Conservation (phyloP, 2,888 invertebrate species). For the Amiota minor region DNA sequence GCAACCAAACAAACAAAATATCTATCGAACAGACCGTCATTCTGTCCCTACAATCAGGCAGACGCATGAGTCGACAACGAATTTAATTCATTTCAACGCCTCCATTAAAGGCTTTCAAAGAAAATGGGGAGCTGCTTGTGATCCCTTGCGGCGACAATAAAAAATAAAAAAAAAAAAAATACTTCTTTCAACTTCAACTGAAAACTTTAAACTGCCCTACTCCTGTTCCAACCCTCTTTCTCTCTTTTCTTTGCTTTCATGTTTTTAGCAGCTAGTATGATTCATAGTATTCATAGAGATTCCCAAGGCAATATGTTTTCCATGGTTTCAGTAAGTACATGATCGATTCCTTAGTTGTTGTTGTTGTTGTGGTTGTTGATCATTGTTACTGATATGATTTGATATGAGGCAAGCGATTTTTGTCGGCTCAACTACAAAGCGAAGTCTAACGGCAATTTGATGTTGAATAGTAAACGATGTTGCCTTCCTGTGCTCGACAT, state of each 20-base stretch:
- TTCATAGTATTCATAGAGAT: conserved; percentile 10
- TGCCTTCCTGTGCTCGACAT: conserved; percentile 2
- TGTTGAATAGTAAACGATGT: conserved; percentile 1
- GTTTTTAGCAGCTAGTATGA: neutral
- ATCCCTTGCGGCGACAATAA: conserved; percentile 38
- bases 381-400: conserved; percentile 50
- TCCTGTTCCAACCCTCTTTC: neutral
- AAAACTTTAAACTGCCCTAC: neutral
- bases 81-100: neutral
- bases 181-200: conserved; percentile 31
- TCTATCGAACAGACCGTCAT: conserved; percentile 32
- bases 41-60: conserved; percentile 40
- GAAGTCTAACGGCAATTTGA: conserved; percentile 56
- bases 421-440: conserved; percentile 62
- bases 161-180: conserved; percentile 38
- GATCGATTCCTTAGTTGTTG: conserved; percentile 35
- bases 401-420: conserved; percentile 52
- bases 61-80: conserved; percentile 40
- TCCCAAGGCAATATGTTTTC: neutral
- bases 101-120: neutral
- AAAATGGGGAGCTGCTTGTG: conserved; percentile 42
- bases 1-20: conserved; percentile 37
- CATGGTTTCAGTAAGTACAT: neutral
- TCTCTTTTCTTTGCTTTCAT: neutral
- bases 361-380: conserved; percentile 50